phyloP scores from a whole-genome alignment of 2,888 invertebrate species.

The Lithodes maja region DNA sequence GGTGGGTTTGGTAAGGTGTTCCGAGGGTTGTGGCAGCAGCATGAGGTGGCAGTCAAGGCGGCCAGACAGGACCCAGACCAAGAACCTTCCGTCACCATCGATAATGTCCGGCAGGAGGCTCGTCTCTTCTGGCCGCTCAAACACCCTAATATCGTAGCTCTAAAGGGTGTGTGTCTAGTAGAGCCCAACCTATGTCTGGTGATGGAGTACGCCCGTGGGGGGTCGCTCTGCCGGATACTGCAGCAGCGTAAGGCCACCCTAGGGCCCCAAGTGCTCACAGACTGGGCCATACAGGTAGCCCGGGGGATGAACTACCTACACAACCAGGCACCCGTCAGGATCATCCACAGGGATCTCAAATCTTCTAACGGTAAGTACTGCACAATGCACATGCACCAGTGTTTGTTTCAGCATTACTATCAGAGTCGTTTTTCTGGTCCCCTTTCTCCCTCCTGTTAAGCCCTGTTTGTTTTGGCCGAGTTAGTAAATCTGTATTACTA shows the following conservation, averaged over 20 bases:
- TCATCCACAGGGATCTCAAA: slow-evolving; percentile 98
- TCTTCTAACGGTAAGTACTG: slow-evolving; percentile 97
- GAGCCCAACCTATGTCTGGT: slow-evolving; percentile 95
- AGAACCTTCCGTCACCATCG: slow-evolving; percentile 76
- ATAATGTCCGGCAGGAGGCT: slow-evolving; percentile 91
- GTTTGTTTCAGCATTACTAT: no score
- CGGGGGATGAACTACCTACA: slow-evolving; percentile 97
- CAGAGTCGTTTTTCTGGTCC: no score
- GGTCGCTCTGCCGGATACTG: slow-evolving; percentile 91
- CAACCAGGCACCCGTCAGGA: slow-evolving; percentile 93
- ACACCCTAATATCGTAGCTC: slow-evolving; percentile 95
- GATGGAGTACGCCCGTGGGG: slow-evolving; percentile 96
- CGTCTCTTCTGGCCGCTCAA: slow-evolving; percentile 95
- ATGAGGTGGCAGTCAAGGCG: slow-evolving; percentile 96
- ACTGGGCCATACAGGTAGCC: slow-evolving; percentile 99
- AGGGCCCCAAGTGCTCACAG: slow-evolving; percentile 92
- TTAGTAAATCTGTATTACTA: no score
- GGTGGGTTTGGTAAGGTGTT: slow-evolving; percentile 96
- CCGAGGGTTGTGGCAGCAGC: slow-evolving; percentile 86
- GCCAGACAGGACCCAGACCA: slow-evolving; percentile 94
- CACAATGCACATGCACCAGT: no score
- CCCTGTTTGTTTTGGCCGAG: no score
- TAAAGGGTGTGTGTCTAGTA: slow-evolving; percentile 94
- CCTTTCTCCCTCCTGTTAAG: no score
- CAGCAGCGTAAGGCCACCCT: slow-evolving; percentile 83